Percentiles rank a stretch among this genome's conserved stretches.
phyloP scores from a whole-genome alignment of 2,888 invertebrate genomes.

The Crossocerus cetratus region DNA sequence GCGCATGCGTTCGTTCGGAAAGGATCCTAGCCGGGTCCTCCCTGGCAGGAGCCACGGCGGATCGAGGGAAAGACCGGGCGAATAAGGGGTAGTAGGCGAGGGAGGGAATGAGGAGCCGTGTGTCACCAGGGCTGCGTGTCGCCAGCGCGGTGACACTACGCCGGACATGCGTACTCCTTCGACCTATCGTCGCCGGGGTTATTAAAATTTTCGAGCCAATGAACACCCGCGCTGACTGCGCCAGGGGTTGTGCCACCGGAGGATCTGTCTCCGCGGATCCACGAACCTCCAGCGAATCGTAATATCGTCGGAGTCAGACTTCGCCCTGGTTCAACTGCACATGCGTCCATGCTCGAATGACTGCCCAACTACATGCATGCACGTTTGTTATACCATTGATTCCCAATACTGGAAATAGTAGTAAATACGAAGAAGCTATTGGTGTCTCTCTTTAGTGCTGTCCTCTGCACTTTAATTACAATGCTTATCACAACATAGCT shows the following conservation, averaged over 20 bases:
- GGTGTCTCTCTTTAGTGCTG: too few species aligned
- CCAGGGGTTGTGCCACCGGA: constrained; percentile 41
- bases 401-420: too few species aligned
- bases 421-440: too few species aligned
- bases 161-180: constrained; percentile 74
- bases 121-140: constrained; percentile 63
- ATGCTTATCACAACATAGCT: too few species aligned
- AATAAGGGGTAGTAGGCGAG: constrained; percentile 1
- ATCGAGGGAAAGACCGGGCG: constrained; percentile 26
- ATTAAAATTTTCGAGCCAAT: constrained; percentile 75
- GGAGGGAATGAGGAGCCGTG: constrained; percentile 41
- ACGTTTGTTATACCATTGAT: too few species aligned
- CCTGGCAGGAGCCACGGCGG: constrained; percentile 46
- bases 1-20: constrained; percentile 48
- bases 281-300: constrained; percentile 3
- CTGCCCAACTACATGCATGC: too few species aligned
- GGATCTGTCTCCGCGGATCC: constrained; percentile 17
- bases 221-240: constrained; percentile 57
- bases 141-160: constrained; percentile 67
- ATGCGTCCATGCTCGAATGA: too few species aligned
- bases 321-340: neutral
- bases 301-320: neutral
- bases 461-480: too few species aligned
- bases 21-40: constrained; percentile 44
- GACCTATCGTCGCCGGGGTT: constrained; percentile 73